phyloP scores from a whole-genome alignment of 2,888 invertebrate genomes.

The Amphipyra tragopoginis region DNA sequence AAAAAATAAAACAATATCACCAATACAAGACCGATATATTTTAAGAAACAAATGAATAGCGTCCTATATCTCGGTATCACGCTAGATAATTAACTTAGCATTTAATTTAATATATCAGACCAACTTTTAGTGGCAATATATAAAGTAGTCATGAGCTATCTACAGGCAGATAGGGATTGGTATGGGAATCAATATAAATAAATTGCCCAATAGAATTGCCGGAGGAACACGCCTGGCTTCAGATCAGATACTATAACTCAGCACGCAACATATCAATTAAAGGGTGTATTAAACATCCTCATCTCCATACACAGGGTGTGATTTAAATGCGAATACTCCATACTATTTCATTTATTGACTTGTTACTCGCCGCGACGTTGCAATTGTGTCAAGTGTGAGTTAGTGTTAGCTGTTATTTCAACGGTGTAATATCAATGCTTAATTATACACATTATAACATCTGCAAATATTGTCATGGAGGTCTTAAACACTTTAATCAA shows the following conservation, averaged over 20 bases:
- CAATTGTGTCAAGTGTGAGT: conserved; percentile 59
- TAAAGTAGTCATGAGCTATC: conserved; percentile 78
- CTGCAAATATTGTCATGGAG: conserved; percentile 17
- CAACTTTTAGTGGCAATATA: conserved; percentile 62
- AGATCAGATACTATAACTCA: conserved; percentile 84
- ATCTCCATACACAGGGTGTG: conserved; percentile 72
- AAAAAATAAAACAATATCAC: no score
- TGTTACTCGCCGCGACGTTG: conserved; percentile 55
- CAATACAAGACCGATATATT: neutral
- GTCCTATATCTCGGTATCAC: neutral
- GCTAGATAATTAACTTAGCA: conserved; percentile 19
- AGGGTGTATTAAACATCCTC: conserved; percentile 80
- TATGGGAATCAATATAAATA: conserved; percentile 86
- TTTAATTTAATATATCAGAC: conserved; percentile 46
- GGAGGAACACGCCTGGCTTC: conserved; percentile 74
- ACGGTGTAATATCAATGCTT: conserved; percentile 31
- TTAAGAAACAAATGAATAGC: neutral
- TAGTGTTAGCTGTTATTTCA: conserved; percentile 43
- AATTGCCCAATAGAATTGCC: conserved; percentile 85
- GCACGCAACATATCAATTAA: conserved; percentile 87
- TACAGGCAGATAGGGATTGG: conserved; percentile 76
- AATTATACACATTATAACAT: conserved; percentile 29
- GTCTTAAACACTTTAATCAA: conserved; percentile 6
- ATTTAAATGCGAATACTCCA: conserved; percentile 71
- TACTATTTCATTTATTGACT: conserved; percentile 63